phyloP scores from a whole-genome alignment of 2,113 vertebrate species.

The Alligator mississippiensis region DNA sequence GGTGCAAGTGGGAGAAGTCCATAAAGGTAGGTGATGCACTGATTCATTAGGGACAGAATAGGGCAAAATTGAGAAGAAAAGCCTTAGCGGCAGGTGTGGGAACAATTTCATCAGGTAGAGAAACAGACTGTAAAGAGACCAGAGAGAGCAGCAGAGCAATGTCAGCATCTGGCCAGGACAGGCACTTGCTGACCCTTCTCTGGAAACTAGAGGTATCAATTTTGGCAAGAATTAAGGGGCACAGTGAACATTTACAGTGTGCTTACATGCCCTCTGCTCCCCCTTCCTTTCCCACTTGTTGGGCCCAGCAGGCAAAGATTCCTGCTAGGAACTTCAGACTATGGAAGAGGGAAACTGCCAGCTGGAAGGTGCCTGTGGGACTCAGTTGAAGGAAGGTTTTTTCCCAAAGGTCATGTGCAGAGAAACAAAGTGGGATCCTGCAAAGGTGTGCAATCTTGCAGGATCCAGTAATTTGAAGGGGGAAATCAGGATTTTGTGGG shows the following conservation, averaged over 20 bases:
- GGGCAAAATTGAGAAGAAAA: neutral
- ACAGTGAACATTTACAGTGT: neutral
- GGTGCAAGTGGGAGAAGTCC: neutral
- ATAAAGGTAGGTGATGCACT: neutral
- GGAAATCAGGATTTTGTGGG: neutral
- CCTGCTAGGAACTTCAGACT: neutral
- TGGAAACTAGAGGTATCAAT: neutral
- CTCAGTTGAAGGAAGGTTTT: neutral
- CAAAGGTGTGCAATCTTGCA: neutral
- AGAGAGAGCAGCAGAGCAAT: neutral
- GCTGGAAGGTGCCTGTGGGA: neutral
- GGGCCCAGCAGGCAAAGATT: neutral
- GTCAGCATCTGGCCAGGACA: neutral
- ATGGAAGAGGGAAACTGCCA: neutral
- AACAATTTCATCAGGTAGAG: neutral
- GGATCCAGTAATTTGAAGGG: neutral
- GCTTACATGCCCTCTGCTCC: neutral
- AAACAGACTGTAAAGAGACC: neutral
- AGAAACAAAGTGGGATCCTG: neutral
- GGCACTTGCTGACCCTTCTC: neutral
- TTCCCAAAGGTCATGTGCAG: neutral
- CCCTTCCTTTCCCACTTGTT: neutral
- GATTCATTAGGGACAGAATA: rapidly evolving
- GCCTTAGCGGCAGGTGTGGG: neutral
- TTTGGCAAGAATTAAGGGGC: neutral